These are phyloP conservation scores for Anoplius nigerrimus DNA, from an alignment of 2,888 invertebrate species.

Conservation along the genomic window DNA sequence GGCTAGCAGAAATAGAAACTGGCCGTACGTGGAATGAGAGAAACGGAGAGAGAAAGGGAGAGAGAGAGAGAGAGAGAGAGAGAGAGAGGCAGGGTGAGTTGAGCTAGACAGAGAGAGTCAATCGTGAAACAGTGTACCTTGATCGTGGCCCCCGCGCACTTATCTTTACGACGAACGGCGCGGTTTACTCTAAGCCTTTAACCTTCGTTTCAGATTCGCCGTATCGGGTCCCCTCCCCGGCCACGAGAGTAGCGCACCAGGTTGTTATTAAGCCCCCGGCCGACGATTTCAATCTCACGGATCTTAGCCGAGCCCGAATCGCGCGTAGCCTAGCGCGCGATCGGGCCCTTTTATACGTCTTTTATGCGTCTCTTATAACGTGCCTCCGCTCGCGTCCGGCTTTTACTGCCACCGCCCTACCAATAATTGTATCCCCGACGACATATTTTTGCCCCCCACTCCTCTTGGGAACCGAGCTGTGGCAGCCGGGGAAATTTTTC, in stretches of 20 bases:
- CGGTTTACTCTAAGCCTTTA: slow-evolving; percentile 35
- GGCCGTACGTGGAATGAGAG: slow-evolving; percentile 12
- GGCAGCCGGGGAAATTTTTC: no score
- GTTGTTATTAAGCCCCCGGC: not conserved
- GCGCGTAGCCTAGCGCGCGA: no score
- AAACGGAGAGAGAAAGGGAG: slow-evolving; percentile 16
- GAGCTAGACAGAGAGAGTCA: not conserved
- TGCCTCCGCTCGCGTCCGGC: no score
- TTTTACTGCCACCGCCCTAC: no score
- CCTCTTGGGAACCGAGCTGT: no score
- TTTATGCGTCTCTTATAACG: no score
- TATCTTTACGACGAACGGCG: slow-evolving; percentile 49
- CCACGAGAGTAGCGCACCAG: not conserved
- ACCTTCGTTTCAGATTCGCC: slow-evolving; percentile 37
- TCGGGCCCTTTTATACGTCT: no score
- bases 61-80: slow-evolving; percentile 9
- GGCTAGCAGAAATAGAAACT: slow-evolving; percentile 5
- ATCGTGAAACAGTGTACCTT: slow-evolving; percentile 34
- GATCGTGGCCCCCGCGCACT: slow-evolving; percentile 19
- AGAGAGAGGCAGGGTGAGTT: slow-evolving; percentile 14
- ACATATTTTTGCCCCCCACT: no score
- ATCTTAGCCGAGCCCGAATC: no score
- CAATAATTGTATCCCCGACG: no score
- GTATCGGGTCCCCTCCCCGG: slow-evolving; percentile 12
- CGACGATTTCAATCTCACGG: not conserved